phyloP scores from a whole-genome alignment of 2,113 vertebrate species.

The Notothenia coriiceps region DNA sequence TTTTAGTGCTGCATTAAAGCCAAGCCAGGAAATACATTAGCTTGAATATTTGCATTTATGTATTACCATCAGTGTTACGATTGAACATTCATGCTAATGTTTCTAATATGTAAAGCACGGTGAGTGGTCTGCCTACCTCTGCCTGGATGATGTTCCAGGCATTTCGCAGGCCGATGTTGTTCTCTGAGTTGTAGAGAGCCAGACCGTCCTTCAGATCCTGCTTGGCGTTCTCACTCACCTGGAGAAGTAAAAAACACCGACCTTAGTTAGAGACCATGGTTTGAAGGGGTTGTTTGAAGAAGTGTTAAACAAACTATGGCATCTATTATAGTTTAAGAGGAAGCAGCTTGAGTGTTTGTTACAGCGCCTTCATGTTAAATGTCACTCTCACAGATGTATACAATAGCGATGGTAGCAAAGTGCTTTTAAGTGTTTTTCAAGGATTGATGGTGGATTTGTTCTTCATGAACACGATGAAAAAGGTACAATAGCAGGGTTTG shows the following conservation, averaged over 20 bases:
- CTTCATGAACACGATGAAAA: not conserved
- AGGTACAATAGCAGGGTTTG: not conserved
- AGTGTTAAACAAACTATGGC: not conserved
- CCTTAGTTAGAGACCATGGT: slow-evolving; percentile 21
- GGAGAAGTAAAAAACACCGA: slow-evolving; percentile 45
- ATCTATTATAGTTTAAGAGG: not conserved
- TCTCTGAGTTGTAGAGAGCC: slow-evolving; percentile 94
- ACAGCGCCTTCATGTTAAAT: not conserved
- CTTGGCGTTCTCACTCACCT: slow-evolving; percentile 96
- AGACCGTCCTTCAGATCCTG: slow-evolving; percentile 96
- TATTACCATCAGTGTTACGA: not conserved
- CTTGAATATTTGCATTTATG: slow-evolving; percentile 40
- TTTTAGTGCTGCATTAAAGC: slow-evolving; percentile 48
- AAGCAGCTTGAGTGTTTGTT: not conserved
- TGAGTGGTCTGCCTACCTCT: slow-evolving; percentile 85
- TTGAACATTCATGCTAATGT: slow-evolving; percentile 4
- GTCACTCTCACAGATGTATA: not conserved
- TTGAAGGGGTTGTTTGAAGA: slow-evolving; percentile 6
- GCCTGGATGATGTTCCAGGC: slow-evolving; percentile 99
- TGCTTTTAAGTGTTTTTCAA: not conserved
- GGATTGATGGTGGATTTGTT: not conserved
- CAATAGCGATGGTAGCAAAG: not conserved
- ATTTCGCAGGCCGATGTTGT: slow-evolving; percentile 95
- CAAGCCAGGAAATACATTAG: slow-evolving; percentile 49
- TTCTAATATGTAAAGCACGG: not conserved